Evolutionary conservation across 2,888 invertebrate species (phyloP).

Genomic region (Ferdinandea cuprea): DNA sequence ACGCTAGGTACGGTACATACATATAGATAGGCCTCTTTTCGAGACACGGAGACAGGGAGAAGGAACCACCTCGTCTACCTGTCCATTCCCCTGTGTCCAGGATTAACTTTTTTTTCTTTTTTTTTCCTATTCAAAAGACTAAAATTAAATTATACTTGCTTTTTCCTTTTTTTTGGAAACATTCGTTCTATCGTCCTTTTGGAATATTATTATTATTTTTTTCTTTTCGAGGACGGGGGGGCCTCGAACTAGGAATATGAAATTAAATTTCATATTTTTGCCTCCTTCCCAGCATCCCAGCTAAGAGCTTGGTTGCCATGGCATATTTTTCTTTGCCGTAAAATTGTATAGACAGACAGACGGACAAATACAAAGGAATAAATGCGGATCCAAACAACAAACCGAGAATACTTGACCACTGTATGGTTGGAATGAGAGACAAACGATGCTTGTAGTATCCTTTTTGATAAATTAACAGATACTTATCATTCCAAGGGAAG

Average conservation of each 20-base stretch:
- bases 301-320: neutral
- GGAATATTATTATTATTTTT: neutral
- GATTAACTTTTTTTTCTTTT: conserved; percentile 46
- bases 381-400: conserved; percentile 18
- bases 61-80: neutral
- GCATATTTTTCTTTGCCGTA: conserved; percentile 7
- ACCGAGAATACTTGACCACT: conserved; percentile 55
- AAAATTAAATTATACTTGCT: conserved; percentile 64
- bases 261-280: conserved; percentile 70
- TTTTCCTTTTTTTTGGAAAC: conserved; percentile 11
- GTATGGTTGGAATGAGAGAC: conserved; percentile 8
- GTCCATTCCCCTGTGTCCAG: conserved; percentile 35
- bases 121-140: conserved; percentile 49
- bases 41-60: too few species aligned
- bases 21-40: conserved; percentile 10
- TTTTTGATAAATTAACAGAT: conserved; percentile 73
- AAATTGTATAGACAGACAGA: neutral
- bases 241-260: conserved; percentile 39
- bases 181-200: conserved; percentile 8
- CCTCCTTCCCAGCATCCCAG: neutral
- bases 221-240: too few species aligned
- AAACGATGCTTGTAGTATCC: conserved; percentile 34
- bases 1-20: too few species aligned
- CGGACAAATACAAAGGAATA: neutral
- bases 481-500: conserved; percentile 52